Evolutionary conservation across 2,888 invertebrate genomes (phyloP).

Genomic region (Clivina fossor): DNA sequence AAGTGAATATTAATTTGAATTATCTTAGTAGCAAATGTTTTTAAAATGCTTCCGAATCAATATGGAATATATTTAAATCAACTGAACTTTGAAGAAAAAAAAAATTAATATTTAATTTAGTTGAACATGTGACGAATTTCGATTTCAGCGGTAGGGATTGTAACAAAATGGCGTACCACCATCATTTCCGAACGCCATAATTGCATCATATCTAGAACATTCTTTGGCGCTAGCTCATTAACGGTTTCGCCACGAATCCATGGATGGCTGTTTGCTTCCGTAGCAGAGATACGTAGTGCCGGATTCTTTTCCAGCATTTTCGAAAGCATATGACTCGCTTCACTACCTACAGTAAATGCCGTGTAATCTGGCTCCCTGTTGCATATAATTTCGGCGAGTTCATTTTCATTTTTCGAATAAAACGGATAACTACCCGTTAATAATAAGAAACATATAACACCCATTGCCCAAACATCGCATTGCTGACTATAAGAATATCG

Average conservation of each 20-base stretch:
- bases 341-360: slow-evolving; percentile 37
- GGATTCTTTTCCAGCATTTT: slow-evolving; percentile 57
- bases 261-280: slow-evolving; percentile 56
- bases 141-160: no score
- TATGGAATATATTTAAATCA: no score
- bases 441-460: slow-evolving; percentile 58
- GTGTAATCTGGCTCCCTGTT: slow-evolving; percentile 45
- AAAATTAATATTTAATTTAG: no score
- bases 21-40: no score
- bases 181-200: slow-evolving; percentile 51
- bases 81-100: no score
- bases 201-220: slow-evolving; percentile 55
- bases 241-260: slow-evolving; percentile 49
- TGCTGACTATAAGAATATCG: slow-evolving; percentile 59
- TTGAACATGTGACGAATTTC: no score
- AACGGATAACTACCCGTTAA: slow-evolving; percentile 52
- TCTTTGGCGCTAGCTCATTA: slow-evolving; percentile 44
- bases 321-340: slow-evolving; percentile 53
- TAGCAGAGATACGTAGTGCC: slow-evolving; percentile 56
- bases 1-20: no score
- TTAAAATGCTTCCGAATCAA: no score
- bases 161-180: slow-evolving; percentile 42
- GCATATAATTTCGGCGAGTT: slow-evolving; percentile 48
- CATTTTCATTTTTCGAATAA: slow-evolving; percentile 45
- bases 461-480: slow-evolving; percentile 63